Percentiles rank a stretch among this genome's conserved stretches.
These are phyloP conservation scores for Bradypodion ventrale DNA, from an alignment of 2,797 vertebrate genomes.

Conservation along the genomic window DNA sequence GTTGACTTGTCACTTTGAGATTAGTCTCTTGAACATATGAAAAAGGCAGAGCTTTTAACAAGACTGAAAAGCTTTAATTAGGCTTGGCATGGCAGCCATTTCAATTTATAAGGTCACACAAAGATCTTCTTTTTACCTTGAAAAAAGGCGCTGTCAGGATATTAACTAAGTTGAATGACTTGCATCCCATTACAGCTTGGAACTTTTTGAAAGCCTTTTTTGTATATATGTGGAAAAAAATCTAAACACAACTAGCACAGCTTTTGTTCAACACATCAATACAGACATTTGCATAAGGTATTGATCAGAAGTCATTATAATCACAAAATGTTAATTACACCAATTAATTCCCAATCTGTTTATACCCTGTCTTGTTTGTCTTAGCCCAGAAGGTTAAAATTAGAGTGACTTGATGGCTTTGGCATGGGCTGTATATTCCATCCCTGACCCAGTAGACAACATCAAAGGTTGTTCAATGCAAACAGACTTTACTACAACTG, in stretches of 20 bases:
- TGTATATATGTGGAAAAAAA: constrained; percentile 61
- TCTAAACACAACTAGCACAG: constrained; percentile 85
- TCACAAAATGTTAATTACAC: constrained; percentile 97
- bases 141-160: constrained; percentile 74
- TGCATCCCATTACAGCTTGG: constrained; percentile 81
- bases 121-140: constrained; percentile 66
- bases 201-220: constrained; percentile 74
- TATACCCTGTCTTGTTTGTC: constrained; percentile 85
- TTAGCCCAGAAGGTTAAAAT: constrained; percentile 90
- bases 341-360: constrained; percentile 99
- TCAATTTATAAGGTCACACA: constrained; percentile 66
- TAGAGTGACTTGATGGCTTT: constrained; percentile 82
- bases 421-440: no score
- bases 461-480: no score
- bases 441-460: no score
- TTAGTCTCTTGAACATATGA: constrained; percentile 23
- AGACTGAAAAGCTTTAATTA: constrained; percentile 46
- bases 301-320: constrained; percentile 96
- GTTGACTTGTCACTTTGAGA: neutral
- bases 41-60: constrained; percentile 23
- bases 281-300: constrained; percentile 91
- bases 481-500: no score
- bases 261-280: constrained; percentile 87
- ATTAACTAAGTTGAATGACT: constrained; percentile 78
- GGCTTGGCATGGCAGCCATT: constrained; percentile 50